Evolutionary conservation across 2,113 vertebrate genomes (phyloP).

Genomic region (Helogale parvula): DNA sequence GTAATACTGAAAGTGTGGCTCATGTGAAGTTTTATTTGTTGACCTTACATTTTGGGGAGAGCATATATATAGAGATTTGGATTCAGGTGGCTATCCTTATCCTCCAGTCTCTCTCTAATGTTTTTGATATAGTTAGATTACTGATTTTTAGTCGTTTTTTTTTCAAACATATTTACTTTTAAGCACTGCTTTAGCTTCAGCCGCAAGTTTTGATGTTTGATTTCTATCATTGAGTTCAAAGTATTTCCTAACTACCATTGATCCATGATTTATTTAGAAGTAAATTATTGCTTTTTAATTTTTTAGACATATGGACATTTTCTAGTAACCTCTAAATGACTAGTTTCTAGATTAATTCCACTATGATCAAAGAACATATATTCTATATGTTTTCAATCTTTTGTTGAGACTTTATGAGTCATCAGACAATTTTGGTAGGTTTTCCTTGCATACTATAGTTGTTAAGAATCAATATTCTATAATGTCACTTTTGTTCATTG

Average conservation of each 20-base stretch:
- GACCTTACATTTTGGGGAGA: neutral
- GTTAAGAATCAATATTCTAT: neutral
- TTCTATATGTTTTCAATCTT: neutral
- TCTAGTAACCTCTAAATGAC: neutral
- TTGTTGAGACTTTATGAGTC: neutral
- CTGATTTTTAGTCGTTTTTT: neutral
- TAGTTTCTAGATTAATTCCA: neutral
- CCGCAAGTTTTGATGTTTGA: neutral
- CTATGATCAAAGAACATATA: neutral
- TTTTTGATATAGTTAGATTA: neutral
- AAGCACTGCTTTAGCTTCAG: neutral
- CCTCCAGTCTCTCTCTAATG: neutral
- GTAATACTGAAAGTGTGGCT: neutral
- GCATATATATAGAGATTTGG: too few species aligned
- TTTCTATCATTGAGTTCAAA: neutral
- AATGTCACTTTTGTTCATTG: neutral
- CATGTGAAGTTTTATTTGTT: neutral
- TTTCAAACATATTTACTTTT: neutral
- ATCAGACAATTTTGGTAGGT: neutral
- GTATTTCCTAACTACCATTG: neutral
- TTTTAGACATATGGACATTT: neutral
- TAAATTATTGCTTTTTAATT: neutral
- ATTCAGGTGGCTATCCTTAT: neutral
- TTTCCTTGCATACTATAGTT: neutral
- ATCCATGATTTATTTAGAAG: constrained; percentile 10